Evolutionary conservation across 2,113 vertebrate species (phyloP).

Genomic region (Cettia cetti): DNA sequence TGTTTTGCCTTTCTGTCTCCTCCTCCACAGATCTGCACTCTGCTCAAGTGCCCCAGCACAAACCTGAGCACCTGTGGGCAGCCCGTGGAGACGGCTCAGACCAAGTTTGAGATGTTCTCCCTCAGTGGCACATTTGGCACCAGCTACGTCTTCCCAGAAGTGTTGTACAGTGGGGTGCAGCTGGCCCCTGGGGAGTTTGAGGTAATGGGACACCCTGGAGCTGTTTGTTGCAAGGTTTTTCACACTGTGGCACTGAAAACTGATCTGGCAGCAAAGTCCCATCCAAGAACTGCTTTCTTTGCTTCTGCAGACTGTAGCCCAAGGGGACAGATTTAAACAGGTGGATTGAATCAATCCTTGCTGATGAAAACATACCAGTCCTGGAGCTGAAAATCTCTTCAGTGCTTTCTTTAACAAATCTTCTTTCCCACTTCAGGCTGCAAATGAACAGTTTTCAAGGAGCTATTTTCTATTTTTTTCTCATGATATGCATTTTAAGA

Average conservation of each 20-base stretch:
- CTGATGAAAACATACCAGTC: background rate
- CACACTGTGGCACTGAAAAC: background rate
- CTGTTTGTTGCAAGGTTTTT: background rate
- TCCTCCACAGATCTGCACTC: conserved; percentile 51
- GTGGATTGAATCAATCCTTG: background rate
- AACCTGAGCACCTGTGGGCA: conserved; percentile 44
- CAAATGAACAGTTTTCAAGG: background rate
- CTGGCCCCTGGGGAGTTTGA: conserved; percentile 68
- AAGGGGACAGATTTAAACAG: background rate
- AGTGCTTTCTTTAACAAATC: background rate
- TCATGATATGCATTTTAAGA: background rate
- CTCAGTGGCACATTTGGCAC: conserved; percentile 73
- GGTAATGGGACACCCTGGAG: conserved; percentile 29
- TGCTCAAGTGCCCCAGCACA: conserved; percentile 66
- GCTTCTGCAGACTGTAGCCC: background rate
- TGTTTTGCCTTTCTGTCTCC: background rate
- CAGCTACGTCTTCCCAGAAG: conserved; percentile 72
- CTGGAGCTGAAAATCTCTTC: background rate
- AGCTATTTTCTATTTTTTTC: background rate
- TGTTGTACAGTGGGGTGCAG: conserved; percentile 66
- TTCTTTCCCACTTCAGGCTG: background rate
- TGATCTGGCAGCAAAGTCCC: background rate
- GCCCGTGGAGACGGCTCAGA: conserved; percentile 31
- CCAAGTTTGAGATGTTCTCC: conserved; percentile 70
- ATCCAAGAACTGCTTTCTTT: background rate